A percentile compares a stretch with the other conserved stretches of the same genome.
These are phyloP conservation scores for Hypotaenidia okinawae DNA, from an alignment of 2,797 vertebrate species.

Conservation along the genomic window DNA sequence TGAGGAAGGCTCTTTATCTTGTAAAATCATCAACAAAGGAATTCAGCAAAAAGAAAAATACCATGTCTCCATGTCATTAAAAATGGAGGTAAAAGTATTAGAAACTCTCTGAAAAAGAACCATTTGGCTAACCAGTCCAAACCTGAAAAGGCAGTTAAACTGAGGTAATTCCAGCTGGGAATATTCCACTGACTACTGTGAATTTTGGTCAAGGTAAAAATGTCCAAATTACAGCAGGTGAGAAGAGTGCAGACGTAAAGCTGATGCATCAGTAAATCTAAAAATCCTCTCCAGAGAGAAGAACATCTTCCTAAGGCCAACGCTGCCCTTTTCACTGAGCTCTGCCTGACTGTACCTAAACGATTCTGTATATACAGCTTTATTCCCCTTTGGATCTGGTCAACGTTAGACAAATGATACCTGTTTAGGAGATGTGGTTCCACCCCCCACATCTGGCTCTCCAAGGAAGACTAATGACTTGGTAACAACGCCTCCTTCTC, in stretches of 20 bases:
- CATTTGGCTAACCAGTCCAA: neutral
- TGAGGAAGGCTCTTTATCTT: neutral
- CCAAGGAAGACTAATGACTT: neutral
- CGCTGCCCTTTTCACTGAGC: neutral
- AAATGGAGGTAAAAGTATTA: neutral
- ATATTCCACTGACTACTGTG: neutral
- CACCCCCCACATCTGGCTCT: neutral
- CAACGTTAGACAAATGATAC: neutral
- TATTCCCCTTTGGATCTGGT: neutral
- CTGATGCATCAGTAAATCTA: neutral
- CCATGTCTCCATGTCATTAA: neutral
- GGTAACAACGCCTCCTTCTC: neutral
- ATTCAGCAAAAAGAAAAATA: neutral
- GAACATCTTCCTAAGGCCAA: neutral
- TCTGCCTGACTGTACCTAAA: neutral
- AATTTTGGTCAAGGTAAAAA: neutral
- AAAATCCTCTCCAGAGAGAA: neutral
- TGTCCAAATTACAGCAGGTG: neutral
- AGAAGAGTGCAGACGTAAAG: neutral
- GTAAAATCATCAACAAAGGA: neutral
- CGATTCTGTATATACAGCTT: neutral
- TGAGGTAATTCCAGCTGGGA: neutral
- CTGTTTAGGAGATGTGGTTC: neutral
- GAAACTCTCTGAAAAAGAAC: neutral
- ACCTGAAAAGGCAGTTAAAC: neutral